Evolutionary conservation across 2,888 invertebrate species (phyloP).

Genomic region (Abrostola tripartita): DNA sequence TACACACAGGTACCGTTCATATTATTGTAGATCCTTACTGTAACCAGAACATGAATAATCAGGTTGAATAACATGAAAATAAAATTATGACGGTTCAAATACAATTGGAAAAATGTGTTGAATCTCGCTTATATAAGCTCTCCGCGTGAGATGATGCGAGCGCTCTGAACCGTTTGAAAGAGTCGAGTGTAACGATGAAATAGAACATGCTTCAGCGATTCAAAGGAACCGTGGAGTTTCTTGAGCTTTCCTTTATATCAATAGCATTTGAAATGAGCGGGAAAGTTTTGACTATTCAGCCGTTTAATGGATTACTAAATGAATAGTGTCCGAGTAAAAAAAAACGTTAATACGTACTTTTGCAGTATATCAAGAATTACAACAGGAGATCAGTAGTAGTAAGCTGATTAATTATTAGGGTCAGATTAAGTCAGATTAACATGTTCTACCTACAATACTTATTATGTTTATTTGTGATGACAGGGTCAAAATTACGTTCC

Average conservation of each 20-base stretch:
- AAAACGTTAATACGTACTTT: no score
- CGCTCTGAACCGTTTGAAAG: slow-evolving; percentile 1
- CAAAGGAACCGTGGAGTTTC: neutral
- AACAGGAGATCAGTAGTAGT: no score
- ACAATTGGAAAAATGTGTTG: neutral
- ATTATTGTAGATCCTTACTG: no score
- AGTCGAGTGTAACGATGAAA: neutral
- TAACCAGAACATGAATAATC: neutral
- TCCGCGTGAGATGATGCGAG: neutral
- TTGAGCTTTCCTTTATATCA: neutral
- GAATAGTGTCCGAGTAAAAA: neutral
- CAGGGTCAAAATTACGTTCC: no score
- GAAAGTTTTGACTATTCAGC: neutral
- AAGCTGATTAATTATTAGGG: no score
- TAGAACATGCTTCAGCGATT: neutral
- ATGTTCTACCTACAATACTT: no score
- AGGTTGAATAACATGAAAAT: neutral
- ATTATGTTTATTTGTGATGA: no score
- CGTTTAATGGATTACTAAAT: neutral
- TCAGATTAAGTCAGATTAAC: no score
- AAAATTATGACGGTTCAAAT: neutral
- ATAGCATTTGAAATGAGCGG: neutral
- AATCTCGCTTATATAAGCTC: neutral
- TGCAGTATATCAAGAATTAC: no score
- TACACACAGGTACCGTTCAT: no score